Percentiles rank a stretch among this genome's conserved stretches.
phyloP scores from a whole-genome alignment of 2,113 vertebrate genomes.

The Saccopteryx leptura region DNA sequence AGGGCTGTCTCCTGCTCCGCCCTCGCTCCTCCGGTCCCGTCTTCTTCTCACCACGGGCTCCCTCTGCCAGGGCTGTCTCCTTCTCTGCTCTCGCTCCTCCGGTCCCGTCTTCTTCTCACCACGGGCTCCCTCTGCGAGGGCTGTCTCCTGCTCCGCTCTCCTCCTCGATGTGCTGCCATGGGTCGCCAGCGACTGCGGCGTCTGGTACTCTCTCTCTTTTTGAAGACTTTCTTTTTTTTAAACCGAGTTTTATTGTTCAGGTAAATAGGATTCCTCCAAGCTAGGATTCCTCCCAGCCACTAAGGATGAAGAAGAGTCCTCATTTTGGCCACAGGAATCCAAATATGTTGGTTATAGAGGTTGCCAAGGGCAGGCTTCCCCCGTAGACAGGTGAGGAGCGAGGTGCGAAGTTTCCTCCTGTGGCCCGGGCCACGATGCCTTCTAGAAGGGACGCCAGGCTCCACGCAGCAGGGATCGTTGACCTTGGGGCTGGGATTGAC shows the following conservation, averaged over 20 bases:
- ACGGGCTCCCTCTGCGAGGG: neutral
- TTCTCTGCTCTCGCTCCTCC: neutral
- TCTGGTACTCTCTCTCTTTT: neutral
- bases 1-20: no score
- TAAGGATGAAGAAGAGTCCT: neutral
- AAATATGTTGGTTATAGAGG: neutral
- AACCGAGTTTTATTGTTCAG: neutral
- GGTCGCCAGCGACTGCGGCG: neutral
- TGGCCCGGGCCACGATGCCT: no score
- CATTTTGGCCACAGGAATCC: neutral
- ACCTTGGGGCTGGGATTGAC: neutral
- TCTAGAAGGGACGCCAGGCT: no score
- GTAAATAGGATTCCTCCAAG: neutral
- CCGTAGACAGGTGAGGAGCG: no score
- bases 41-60: neutral
- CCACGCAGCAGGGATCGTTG: no score
- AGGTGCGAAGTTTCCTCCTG: neutral
- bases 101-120: neutral
- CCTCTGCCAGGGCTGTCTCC: no score
- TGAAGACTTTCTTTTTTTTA: neutral
- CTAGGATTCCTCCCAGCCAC: neutral
- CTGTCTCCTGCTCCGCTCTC: neutral
- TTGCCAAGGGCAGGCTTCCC: neutral
- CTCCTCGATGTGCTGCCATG: neutral
- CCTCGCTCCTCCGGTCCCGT: neutral